These are phyloP conservation scores for Oncorhynchus tshawytscha DNA, from an alignment of 2,113 vertebrate species.

Conservation along the genomic window DNA sequence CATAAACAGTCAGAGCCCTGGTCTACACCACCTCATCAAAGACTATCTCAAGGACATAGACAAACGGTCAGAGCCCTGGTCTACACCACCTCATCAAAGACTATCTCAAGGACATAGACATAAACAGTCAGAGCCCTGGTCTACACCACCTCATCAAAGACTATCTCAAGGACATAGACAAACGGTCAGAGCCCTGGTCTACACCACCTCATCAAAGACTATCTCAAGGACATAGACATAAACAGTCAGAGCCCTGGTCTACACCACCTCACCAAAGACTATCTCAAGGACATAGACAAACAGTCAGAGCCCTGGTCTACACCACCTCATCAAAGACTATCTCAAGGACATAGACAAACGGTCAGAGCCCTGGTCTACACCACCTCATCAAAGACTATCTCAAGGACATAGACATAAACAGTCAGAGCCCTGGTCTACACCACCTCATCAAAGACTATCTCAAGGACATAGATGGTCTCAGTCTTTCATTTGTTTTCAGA, in stretches of 20 bases:
- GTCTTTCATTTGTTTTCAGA: conserved; percentile 11
- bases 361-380: neutral
- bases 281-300: conserved; percentile 41
- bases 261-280: neutral
- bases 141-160: neutral
- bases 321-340: neutral
- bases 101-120: too few species aligned
- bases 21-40: too few species aligned
- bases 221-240: conserved; percentile 41
- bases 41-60: too few species aligned
- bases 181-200: neutral
- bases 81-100: neutral
- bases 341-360: too few species aligned
- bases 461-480: conserved; percentile 49
- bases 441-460: neutral
- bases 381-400: too few species aligned
- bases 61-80: neutral
- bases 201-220: neutral
- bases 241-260: neutral
- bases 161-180: conserved; percentile 37
- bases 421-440: neutral
- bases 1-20: too few species aligned
- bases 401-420: too few species aligned
- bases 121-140: neutral
- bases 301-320: neutral